Evolutionary conservation across 2,797 vertebrate genomes (phyloP), one percentile per base, ranked within the genome.

Genomic region (Xerus rutilus): DNA sequence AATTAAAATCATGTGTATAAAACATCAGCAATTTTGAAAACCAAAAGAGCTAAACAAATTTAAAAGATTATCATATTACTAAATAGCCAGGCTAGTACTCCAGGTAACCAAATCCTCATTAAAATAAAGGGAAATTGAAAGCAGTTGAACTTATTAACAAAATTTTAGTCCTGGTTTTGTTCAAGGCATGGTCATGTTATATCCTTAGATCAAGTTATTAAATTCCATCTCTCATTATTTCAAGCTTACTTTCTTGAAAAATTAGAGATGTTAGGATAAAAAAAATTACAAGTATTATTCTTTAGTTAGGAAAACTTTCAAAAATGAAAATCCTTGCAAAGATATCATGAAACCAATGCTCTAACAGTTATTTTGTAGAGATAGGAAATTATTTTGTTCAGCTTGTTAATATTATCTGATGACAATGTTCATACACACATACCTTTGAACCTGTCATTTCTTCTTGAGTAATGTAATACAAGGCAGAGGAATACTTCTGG

Each of bases 301-400:
- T 14, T 92, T 79, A 84, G 6, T 79, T 70, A 95, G 49, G 1
- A 81, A 73, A 35, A 9, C 7, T 67, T 89, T 82, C 20, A 72
- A 82, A 82, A 93, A 70, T 77, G 72, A 7, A 92, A 45, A 54
- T 45, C 14, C 32, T 73, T 52, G 47, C 4, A 76, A 92, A 20
- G n/a, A 76, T 86, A 30, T 32, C 30, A 21, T 91, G n/a, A 89
- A 84, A 65, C 3, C 12, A 45, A 1, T 18, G 3, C 20, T 52
- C 17, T 62, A 64, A 32, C 32, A 5, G 20, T 65, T 35, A 35
- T 21, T 5, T 5, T 69, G 49, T 54, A 59, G 23, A 64, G 45
- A 70, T 15, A 49, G 30, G 21, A 82, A 93, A 78, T 85, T 93
- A 4, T 88, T 74, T 86, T 64, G 6, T 49, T 84, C 30, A 94